Conservation (phyloP, 2,797 vertebrate species). For the Pangasius mekongensis region DNA sequence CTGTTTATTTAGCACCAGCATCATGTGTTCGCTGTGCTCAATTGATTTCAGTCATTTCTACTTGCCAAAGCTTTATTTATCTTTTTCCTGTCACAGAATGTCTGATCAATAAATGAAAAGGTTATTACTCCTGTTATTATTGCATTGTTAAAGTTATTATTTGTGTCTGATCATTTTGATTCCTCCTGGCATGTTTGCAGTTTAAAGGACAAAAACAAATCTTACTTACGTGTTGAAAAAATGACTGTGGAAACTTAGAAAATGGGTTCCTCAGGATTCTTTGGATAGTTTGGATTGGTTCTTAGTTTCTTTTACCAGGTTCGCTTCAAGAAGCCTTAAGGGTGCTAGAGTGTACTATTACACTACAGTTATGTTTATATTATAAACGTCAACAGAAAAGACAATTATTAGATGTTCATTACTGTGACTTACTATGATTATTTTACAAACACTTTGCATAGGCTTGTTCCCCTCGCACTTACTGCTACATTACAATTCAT, state of each 20-base stretch:
- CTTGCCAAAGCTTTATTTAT: neutral
- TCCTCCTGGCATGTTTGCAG: neutral
- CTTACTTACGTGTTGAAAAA: neutral
- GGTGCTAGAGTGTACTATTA: neutral
- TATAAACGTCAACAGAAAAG: neutral
- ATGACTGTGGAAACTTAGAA: neutral
- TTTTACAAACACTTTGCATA: neutral
- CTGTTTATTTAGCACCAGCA: neutral
- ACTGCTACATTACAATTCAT: neutral
- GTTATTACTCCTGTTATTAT: neutral
- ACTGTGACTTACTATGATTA: neutral
- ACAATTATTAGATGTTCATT: neutral
- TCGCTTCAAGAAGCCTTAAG: neutral
- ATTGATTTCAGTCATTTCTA: neutral
- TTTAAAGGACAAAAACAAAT: neutral
- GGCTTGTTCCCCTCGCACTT: neutral
- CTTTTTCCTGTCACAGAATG: neutral
- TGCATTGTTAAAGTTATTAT: neutral
- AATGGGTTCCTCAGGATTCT: neutral
- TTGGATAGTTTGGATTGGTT: neutral
- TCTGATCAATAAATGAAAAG: neutral
- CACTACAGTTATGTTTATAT: neutral
- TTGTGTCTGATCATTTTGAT: neutral
- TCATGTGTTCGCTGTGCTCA: neutral
- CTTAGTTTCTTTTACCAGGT: neutral